Evolutionary conservation across 2,888 invertebrate genomes (phyloP), one percentile per base, ranked within the genome.

Genomic region (Eremobia ochroleuca): DNA sequence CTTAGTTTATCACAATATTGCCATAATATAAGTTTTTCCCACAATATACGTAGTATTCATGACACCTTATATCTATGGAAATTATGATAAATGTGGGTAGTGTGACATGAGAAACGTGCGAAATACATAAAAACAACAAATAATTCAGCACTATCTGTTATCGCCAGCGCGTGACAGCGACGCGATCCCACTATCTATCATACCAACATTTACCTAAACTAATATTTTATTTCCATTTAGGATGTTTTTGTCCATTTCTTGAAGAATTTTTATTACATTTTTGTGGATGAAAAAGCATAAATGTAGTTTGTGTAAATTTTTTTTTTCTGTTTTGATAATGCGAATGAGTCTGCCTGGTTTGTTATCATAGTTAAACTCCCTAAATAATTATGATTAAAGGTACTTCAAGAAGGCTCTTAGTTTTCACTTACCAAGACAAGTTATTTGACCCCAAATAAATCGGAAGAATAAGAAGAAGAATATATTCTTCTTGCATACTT

Each of bases 141-240:
- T 70, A 80, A 37, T 74, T 73, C 69, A 71, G 58, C 70, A 34
- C 46, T 70, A 74, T 87, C 62, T n/a, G 77, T 81, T 64, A 77
- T 73, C 75, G 40, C 25, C 34, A 66, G 66, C 25, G 61, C 68
- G 49, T 75, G 78, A 81, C 85, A 75, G 71, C 65, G 72, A 37
- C 66, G 73, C 67, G 72, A 62, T 65, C 66, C 81, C 40, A 73
- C 76, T 77, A 86, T 88, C 73, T 74, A 64, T 86, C 83, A 84
- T 28, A 67, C 11, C 34, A 72, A 86, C 69, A 81, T 86, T 83
- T 78, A 71, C 83, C 86, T 82, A 78, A 86, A 75, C 83, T 82
- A 70, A 86, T 84, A 79, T 83, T 78, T 72, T 73, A 78, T 77
- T 74, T 71, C 40, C 61, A 70, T 78, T 72, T 69, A 66, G 49